These are phyloP conservation scores for Megalonaias nervosa DNA, from an alignment of 1,140 invertebrate species.

Conservation along the genomic window DNA sequence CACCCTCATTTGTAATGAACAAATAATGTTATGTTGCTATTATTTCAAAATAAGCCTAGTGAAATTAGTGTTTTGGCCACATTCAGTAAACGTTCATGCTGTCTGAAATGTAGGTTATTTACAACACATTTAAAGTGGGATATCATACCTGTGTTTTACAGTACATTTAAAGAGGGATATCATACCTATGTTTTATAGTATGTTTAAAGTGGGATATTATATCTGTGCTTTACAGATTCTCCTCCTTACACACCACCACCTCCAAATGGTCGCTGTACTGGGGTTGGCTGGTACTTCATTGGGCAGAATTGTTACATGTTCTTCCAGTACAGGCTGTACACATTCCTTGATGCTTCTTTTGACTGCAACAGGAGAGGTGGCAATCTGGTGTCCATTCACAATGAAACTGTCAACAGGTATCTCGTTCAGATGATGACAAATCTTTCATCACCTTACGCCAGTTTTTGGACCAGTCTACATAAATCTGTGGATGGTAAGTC, in stretches of 20 bases:
- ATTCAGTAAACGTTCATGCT: too few species aligned
- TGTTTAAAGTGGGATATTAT: not conserved
- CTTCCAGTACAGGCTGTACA: slow-evolving; percentile 2
- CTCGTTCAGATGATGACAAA: slow-evolving; percentile 11
- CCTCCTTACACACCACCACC: slow-evolving; percentile 28
- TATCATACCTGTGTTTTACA: too few species aligned
- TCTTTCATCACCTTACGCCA: slow-evolving; percentile 1
- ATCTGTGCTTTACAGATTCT: slow-evolving; percentile 1
- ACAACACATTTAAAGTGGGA: too few species aligned
- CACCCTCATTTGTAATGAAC: too few species aligned
- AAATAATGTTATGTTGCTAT: too few species aligned
- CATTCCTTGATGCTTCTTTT: slow-evolving; percentile 15
- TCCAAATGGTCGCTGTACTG: slow-evolving; percentile 24
- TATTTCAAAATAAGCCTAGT: too few species aligned
- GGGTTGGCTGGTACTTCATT: slow-evolving; percentile 11
- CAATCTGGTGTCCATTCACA: slow-evolving; percentile 25
- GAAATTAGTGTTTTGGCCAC: too few species aligned
- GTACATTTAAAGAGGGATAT: too few species aligned
- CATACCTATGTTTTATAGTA: too few species aligned
- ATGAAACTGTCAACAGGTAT: slow-evolving; percentile 9
- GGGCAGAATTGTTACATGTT: slow-evolving; percentile 21
- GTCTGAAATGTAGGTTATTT: too few species aligned
- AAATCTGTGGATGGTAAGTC: slow-evolving; percentile 33
- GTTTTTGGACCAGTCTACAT: slow-evolving; percentile 33
- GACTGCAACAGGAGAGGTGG: slow-evolving; percentile 20